These are phyloP conservation scores for Syngnathus typhle DNA, from an alignment of 2,113 vertebrate genomes.

Conservation along the genomic window DNA sequence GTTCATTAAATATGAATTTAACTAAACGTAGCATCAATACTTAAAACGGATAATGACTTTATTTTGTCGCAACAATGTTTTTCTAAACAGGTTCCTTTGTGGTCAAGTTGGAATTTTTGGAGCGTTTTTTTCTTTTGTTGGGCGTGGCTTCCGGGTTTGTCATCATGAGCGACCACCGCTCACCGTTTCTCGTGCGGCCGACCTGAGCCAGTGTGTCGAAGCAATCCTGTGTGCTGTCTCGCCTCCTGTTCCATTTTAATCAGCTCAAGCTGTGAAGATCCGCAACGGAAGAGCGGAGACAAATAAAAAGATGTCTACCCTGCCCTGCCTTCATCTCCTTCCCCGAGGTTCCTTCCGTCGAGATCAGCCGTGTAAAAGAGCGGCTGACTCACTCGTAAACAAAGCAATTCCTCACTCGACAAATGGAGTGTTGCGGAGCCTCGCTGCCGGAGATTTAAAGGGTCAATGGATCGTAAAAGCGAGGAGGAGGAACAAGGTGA, in stretches of 20 bases:
- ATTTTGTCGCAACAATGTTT: too few relatives aligned
- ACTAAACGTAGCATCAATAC: too few relatives aligned
- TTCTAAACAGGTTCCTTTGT: too few relatives aligned
- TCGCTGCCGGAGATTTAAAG: slow-evolving; percentile 31
- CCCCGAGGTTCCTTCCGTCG: slow-evolving; percentile 62
- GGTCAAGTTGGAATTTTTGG: too few relatives aligned
- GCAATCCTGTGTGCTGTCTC: slow-evolving; percentile 58
- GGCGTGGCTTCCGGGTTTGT: too few relatives aligned
- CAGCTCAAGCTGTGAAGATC: slow-evolving; percentile 70
- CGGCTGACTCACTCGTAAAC: slow-evolving; percentile 23
- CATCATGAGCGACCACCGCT: neutral
- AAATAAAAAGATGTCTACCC: slow-evolving; percentile 66
- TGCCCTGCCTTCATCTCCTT: slow-evolving; percentile 19
- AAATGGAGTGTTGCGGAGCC: slow-evolving; percentile 22
- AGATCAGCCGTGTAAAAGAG: slow-evolving; percentile 35
- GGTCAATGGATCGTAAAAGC: slow-evolving; percentile 40
- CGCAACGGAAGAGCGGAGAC: slow-evolving; percentile 32
- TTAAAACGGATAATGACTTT: too few relatives aligned
- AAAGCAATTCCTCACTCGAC: slow-evolving; percentile 17
- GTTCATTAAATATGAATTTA: too few relatives aligned
- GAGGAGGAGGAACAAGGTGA: slow-evolving; percentile 41
- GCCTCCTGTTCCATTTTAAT: slow-evolving; percentile 73
- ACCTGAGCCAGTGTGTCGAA: slow-evolving; percentile 13
- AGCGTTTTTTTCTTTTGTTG: too few relatives aligned
- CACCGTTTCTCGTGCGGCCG: neutral